A percentile compares a stretch with the other conserved stretches of the same genome.
Evolutionary conservation across 37 sponge, comb jelly and placozoan genomes (phyloP).

Genomic region (Axinella damicornis): DNA sequence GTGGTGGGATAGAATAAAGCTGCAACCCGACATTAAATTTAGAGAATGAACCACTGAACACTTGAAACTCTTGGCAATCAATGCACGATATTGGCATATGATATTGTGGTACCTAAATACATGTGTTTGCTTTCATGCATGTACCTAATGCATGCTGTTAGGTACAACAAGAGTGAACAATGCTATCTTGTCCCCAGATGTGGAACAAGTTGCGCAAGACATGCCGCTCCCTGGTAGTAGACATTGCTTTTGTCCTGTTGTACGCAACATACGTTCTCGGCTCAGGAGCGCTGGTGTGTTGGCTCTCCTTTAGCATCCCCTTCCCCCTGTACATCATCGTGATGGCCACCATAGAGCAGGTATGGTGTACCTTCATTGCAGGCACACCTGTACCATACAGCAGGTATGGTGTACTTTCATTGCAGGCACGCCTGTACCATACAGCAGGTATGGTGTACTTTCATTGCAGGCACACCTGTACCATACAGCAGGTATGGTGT

Average conservation of each 20-base stretch:
- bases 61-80: too few relatives aligned
- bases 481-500: slow-evolving; percentile 7
- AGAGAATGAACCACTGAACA: too few relatives aligned
- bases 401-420: not conserved
- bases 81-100: too few relatives aligned
- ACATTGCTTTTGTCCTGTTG: not conserved
- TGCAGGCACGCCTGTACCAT: too few relatives aligned
- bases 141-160: too few relatives aligned
- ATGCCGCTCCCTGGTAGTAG: not conserved
- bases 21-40: too few relatives aligned
- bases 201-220: not conserved
- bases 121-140: not conserved
- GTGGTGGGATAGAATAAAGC: too few relatives aligned
- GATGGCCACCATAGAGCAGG: not conserved
- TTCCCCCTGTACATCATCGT: not conserved
- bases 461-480: too few relatives aligned
- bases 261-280: not conserved
- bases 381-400: too few relatives aligned
- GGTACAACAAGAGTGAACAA: too few relatives aligned
- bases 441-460: not conserved
- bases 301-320: not conserved
- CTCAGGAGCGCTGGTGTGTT: not conserved
- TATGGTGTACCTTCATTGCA: not conserved
- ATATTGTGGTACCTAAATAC: not conserved
- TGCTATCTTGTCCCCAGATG: not conserved